These are phyloP conservation scores for Xyrauchen texanus DNA, from an alignment of 2,113 vertebrate genomes.

Conservation along the genomic window DNA sequence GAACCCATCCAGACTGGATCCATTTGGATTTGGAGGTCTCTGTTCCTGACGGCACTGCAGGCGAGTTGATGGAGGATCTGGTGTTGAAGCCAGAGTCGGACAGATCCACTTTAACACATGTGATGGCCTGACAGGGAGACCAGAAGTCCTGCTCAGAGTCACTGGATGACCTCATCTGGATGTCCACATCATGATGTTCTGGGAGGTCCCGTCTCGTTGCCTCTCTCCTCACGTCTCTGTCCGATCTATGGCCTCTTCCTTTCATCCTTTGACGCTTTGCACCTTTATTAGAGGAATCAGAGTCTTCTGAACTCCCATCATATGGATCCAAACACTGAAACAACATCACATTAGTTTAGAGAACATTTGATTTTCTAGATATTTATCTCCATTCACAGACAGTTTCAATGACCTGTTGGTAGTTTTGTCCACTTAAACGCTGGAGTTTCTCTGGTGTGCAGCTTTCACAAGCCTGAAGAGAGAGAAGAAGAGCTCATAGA, in stretches of 20 bases:
- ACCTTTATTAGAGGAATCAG: conserved; percentile 35
- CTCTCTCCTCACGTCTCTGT: conserved; percentile 46
- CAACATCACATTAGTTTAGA: not conserved
- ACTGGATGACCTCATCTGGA: conserved; percentile 64
- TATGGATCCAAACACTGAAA: conserved; percentile 84
- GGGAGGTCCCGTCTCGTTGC: conserved; percentile 27
- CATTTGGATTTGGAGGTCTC: not conserved
- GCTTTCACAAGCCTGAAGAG: not conserved
- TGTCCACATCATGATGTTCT: conserved; percentile 48
- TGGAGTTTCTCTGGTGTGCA: not conserved
- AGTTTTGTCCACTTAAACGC: not conserved
- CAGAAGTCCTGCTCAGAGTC: conserved; percentile 52
- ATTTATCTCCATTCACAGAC: conserved; percentile 11
- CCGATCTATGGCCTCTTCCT: conserved; percentile 45
- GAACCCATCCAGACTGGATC: not conserved
- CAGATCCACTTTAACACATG: conserved; percentile 20
- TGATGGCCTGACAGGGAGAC: conserved; percentile 24
- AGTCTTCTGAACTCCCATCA: conserved; percentile 82
- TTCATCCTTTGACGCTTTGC: conserved; percentile 45
- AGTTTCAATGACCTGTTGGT: conserved; percentile 25
- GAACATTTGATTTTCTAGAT: not conserved
- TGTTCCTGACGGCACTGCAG: conserved; percentile 16
- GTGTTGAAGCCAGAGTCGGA: conserved; percentile 30
- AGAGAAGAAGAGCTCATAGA: not conserved
- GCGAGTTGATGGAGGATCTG: conserved; percentile 18